Evolutionary conservation across 2,797 vertebrate genomes (phyloP).

Genomic region (Pseudotriccus pelzelni): DNA sequence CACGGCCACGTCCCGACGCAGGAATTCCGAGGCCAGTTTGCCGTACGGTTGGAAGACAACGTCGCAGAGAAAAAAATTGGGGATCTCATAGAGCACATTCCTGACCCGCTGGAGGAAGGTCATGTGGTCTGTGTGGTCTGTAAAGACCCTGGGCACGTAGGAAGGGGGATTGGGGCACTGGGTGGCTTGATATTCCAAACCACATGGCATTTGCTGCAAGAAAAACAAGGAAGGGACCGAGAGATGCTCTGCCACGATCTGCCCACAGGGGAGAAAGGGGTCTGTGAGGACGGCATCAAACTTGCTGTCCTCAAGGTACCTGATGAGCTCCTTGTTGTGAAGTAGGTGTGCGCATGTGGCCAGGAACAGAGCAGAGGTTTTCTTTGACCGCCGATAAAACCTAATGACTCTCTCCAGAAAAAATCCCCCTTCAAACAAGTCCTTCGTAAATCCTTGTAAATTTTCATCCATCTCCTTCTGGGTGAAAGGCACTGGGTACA

Average conservation of each 20-base stretch:
- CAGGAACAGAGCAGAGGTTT: neutral
- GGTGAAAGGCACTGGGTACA: slow-evolving; percentile 40
- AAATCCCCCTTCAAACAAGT: neutral
- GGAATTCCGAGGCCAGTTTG: slow-evolving; percentile 62
- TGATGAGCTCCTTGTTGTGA: slow-evolving; percentile 73
- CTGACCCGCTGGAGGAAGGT: slow-evolving; percentile 78
- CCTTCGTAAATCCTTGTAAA: fast-evolving
- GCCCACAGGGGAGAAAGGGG: slow-evolving; percentile 77
- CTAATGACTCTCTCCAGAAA: neutral
- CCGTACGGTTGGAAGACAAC: neutral
- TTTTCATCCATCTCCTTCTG: neutral
- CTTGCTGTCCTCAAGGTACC: slow-evolving; percentile 38
- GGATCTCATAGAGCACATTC: slow-evolving; percentile 75
- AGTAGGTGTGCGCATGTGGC: slow-evolving; percentile 73
- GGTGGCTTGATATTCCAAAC: slow-evolving; percentile 63
- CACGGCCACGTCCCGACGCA: slow-evolving; percentile 47
- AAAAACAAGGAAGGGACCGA: slow-evolving; percentile 79
- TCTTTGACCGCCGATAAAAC: neutral
- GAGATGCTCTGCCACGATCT: slow-evolving; percentile 77
- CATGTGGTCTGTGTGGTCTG: slow-evolving; percentile 79
- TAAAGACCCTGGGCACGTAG: slow-evolving; percentile 78
- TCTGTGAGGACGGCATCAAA: slow-evolving; percentile 86
- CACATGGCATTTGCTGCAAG: slow-evolving; percentile 74
- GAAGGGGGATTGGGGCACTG: slow-evolving; percentile 82
- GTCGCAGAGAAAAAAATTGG: slow-evolving; percentile 36